These are phyloP conservation scores for Xenops minutus DNA, from an alignment of 2,797 vertebrate species.

Conservation along the genomic window DNA sequence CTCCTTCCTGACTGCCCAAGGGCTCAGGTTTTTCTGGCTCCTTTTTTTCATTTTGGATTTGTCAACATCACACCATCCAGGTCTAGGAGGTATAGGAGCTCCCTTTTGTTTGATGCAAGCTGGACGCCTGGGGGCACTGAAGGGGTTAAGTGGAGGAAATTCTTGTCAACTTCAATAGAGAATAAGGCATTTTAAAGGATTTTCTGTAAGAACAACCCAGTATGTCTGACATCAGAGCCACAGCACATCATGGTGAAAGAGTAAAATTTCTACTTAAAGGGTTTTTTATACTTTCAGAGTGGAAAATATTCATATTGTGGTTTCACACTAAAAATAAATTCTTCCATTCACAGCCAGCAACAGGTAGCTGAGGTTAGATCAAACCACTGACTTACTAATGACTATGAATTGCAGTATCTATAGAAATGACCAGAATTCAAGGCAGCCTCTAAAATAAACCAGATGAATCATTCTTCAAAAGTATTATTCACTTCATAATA, in stretches of 20 bases:
- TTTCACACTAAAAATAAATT: constrained; percentile 64
- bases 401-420: constrained; percentile 53
- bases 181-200: constrained; percentile 37
- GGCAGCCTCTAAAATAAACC: constrained; percentile 42
- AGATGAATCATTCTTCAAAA: constrained; percentile 57
- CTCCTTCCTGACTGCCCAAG: neutral
- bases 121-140: constrained; percentile 9
- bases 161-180: constrained; percentile 48
- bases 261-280: constrained; percentile 42
- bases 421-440: constrained; percentile 57
- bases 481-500: constrained; percentile 3
- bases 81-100: constrained; percentile 18
- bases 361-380: constrained; percentile 68
- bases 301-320: constrained; percentile 66
- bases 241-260: constrained; percentile 24
- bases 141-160: constrained; percentile 58
- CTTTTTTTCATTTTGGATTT: constrained; percentile 29
- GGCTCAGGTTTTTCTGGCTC: neutral
- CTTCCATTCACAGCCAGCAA: constrained; percentile 64
- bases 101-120: constrained; percentile 49
- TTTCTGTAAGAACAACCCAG: constrained; percentile 38
- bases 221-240: constrained; percentile 40
- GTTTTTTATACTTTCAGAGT: constrained; percentile 43
- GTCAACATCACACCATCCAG: neutral
- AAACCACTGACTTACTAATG: constrained; percentile 45